Conservation (phyloP, 64 coral and sea anemone genomes). For the Dendronephthya gigantea region DNA sequence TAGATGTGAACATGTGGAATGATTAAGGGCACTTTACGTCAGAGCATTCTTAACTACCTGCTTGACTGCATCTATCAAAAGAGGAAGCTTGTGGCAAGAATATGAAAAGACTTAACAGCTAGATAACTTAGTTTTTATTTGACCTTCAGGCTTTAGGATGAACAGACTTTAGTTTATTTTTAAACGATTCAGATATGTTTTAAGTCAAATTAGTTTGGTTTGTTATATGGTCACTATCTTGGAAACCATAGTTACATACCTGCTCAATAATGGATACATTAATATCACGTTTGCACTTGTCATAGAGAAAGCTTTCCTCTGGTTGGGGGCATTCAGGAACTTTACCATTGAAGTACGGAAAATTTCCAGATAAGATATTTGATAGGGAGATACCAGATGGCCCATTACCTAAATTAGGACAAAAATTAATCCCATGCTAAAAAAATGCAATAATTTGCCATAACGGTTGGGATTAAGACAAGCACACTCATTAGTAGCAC, state of each 20-base stretch:
- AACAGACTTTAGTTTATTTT: too few species aligned
- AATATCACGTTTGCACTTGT: background rate
- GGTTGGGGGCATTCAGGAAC: background rate
- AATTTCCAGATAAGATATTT: background rate
- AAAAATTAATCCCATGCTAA: background rate
- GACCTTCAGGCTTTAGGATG: too few species aligned
- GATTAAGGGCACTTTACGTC: too few species aligned
- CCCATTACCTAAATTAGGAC: background rate
- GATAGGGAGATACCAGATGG: constrained; percentile 9
- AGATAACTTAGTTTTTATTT: too few species aligned
- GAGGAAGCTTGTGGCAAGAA: too few species aligned
- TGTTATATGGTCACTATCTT: background rate
- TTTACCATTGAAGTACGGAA: constrained; percentile 2
- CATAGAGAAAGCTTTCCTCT: background rate
- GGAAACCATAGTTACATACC: background rate
- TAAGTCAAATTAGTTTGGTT: background rate
- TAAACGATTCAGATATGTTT: too few species aligned
- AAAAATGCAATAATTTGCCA: background rate
- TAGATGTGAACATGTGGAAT: too few species aligned
- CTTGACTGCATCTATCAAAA: too few species aligned
- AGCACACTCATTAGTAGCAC: too few species aligned
- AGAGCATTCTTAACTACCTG: too few species aligned
- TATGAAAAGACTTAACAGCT: too few species aligned
- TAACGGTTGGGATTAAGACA: too few species aligned
- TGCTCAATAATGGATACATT: background rate